Percentiles rank a stretch among this genome's conserved stretches.
phyloP scores from a whole-genome alignment of 2,888 invertebrate genomes.

The Dasysyrphus tricinctus region DNA sequence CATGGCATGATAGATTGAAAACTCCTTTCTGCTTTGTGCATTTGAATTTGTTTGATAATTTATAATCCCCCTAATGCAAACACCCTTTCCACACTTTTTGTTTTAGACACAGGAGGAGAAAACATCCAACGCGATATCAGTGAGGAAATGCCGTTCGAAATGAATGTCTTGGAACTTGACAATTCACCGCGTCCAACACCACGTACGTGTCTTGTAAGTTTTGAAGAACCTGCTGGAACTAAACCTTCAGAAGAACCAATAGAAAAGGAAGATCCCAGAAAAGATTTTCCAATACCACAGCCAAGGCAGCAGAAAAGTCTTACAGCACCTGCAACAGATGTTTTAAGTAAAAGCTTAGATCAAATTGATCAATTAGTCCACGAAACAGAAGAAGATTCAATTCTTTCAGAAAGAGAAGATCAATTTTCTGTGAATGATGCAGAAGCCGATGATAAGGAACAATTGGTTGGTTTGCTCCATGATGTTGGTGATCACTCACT shows the following conservation, averaged over 20 bases:
- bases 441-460: constrained; percentile 4
- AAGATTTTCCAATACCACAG: constrained; percentile 3
- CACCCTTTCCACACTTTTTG: constrained; percentile 82
- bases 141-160: constrained; percentile 61
- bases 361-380: not conserved
- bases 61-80: constrained; percentile 80
- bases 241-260: not conserved
- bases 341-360: not conserved
- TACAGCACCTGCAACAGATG: not conserved
- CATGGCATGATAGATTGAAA: constrained; percentile 68
- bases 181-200: constrained; percentile 84
- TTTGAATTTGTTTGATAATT: constrained; percentile 32
- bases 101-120: constrained; percentile 83
- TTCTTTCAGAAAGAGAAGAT: not conserved
- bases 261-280: not conserved
- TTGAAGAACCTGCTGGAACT: not conserved
- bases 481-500: not conserved
- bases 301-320: not conserved
- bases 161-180: constrained; percentile 73
- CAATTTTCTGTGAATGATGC: not conserved
- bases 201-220: constrained; percentile 81
- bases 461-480: not conserved
- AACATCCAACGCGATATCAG: constrained; percentile 46
- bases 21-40: constrained; percentile 44
- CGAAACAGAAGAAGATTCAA: constrained; percentile 5